Evolutionary conservation across 2,113 vertebrate species (phyloP), one percentile per base, ranked within the genome.

Genomic region (Lynx canadensis): DNA sequence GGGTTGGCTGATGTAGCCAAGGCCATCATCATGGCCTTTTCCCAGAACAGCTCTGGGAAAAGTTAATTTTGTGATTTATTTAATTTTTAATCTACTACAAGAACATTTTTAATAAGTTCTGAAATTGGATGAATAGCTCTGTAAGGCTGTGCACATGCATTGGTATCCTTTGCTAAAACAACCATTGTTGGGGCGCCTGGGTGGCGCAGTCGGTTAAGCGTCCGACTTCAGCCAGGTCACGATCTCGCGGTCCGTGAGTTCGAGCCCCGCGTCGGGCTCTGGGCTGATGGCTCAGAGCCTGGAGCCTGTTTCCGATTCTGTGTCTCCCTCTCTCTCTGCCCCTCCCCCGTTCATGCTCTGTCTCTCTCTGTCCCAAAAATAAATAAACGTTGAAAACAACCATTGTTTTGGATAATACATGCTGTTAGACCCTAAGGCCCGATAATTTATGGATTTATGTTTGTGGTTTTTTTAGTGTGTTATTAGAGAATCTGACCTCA

Each of bases 21-120:
- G 48, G 12, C 16, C 33, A 38, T 80, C 38, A 19, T 7, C 12
- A 4, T 79, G 15, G 45, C 45, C 45, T 45, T 9, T 45, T 45
- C 45, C 8, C 45, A 73, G 85, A 91, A 21, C 57, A 82, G 13
- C 4, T 73, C 16, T 55, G 36, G 21, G 63, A 11, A 95, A 55
- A 91, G 27, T 38, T 91, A 91, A 38, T 85, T 89, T 94, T 94
- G 29, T 45, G 45, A 63, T 93, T 85, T 78, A 45, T 29, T 92
- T 76, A 68, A 71, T 52, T 89, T 96, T 90, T 95, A 85, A 88
- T 82, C 82, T 92, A 55, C 23, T 84, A 48, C n/a, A 84, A 36
- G 38, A 13, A 83, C 25, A 84, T 66, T 60, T 79, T 63, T 84
- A 66, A 31, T 52, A 52, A 45, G 48, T 2, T 66, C 15, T 76